Evolutionary conservation across 2,113 vertebrate genomes (phyloP).

Genomic region (Xyliphius kryptos): DNA sequence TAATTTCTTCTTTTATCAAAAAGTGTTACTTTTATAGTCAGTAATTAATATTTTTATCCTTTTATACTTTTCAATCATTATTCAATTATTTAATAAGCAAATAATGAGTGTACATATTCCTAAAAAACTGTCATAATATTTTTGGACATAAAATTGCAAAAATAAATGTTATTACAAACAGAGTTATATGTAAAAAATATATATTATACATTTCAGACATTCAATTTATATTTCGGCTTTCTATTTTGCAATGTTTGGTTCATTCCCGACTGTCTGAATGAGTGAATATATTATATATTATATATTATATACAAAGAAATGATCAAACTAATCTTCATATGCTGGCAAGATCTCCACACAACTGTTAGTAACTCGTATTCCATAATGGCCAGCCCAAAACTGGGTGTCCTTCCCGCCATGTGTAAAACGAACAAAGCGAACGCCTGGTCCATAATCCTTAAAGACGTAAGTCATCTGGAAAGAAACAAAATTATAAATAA

Average conservation of each 20-base stretch:
- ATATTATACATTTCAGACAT: no score
- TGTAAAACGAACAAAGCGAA: constrained; percentile 73
- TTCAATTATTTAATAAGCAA: neutral
- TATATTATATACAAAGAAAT: no score
- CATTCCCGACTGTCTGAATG: no score
- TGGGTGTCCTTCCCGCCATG: constrained; percentile 82
- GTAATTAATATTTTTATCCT: neutral
- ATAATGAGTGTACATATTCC: neutral
- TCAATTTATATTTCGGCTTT: no score
- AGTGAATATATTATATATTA: no score
- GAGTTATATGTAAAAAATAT: neutral
- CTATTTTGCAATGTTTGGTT: no score
- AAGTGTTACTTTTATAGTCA: neutral
- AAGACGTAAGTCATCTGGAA: constrained; percentile 80
- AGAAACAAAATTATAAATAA: neutral
- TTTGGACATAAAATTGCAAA: neutral
- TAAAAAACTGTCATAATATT: no score
- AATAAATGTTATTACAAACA: neutral
- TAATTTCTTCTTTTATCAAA: neutral
- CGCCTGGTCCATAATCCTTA: constrained; percentile 74
- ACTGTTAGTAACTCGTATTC: constrained; percentile 82
- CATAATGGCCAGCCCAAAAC: constrained; percentile 88
- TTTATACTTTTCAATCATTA: neutral
- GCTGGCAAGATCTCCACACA: constrained; percentile 68
- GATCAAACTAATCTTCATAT: neutral